A percentile compares a stretch with the other conserved stretches of the same genome.
Evolutionary conservation across 2,888 invertebrate species (phyloP).

Genomic region (Acronicta leporina): DNA sequence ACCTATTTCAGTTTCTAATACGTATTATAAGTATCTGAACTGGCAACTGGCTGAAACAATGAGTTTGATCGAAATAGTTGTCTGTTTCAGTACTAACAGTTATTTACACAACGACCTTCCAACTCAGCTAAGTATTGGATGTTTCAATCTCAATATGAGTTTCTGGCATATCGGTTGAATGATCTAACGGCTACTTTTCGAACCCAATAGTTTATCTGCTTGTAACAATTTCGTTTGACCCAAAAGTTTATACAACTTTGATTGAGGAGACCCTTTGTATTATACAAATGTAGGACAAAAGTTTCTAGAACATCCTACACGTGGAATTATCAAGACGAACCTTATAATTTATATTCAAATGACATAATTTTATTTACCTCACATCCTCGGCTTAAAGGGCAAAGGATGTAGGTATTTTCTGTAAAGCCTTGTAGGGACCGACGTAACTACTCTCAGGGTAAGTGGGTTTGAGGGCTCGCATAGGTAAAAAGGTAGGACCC

Average conservation of each 20-base stretch:
- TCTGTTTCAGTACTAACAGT: neutral
- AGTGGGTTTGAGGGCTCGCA: slow-evolving; percentile 42
- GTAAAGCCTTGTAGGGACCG: slow-evolving; percentile 30
- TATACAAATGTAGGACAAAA: slow-evolving; percentile 30
- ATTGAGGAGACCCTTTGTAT: slow-evolving; percentile 57
- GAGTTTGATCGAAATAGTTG: neutral
- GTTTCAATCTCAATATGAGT: slow-evolving; percentile 16
- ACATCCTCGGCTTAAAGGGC: slow-evolving; percentile 34
- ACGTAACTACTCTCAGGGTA: slow-evolving; percentile 43
- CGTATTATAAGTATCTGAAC: too few species aligned
- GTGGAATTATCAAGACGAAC: slow-evolving; percentile 42
- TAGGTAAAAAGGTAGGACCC: slow-evolving; percentile 44
- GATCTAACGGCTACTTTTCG: slow-evolving; percentile 31
- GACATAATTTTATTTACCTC: slow-evolving; percentile 56
- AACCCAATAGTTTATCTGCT: slow-evolving; percentile 49
- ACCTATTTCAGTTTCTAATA: too few species aligned
- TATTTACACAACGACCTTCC: neutral
- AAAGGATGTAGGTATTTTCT: slow-evolving; percentile 33
- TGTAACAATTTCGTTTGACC: slow-evolving; percentile 60
- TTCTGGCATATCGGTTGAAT: slow-evolving; percentile 17
- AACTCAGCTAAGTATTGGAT: slow-evolving; percentile 2
- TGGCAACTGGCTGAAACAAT: too few species aligned
- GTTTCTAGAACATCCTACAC: slow-evolving; percentile 9
- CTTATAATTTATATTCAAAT: slow-evolving; percentile 60
- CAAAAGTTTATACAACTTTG: slow-evolving; percentile 65